Conservation (phyloP, 2,113 vertebrate genomes). For the Morone chrysops region DNA sequence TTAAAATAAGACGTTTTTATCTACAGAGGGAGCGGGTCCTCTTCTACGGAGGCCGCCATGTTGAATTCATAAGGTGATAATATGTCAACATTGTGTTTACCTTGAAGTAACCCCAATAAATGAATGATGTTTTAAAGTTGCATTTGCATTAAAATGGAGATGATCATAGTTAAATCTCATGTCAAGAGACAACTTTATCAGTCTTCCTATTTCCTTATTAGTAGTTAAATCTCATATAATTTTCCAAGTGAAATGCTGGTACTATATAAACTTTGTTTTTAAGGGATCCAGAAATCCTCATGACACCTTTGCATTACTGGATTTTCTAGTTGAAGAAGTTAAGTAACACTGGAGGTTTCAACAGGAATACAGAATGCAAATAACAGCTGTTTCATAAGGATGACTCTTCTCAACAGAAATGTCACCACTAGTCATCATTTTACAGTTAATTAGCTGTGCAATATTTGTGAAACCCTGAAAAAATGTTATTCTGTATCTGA, state of each 20-base stretch:
- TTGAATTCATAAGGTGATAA: neutral
- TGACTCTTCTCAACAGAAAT: constrained; percentile 47
- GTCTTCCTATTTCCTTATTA: neutral
- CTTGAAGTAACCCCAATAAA: neutral
- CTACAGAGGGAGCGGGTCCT: too few relatives aligned
- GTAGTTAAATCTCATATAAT: neutral
- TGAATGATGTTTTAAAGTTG: neutral
- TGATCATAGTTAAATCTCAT: neutral
- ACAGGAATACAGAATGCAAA: constrained; percentile 7
- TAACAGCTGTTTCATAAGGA: constrained; percentile 12
- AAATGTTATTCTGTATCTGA: constrained; percentile 31
- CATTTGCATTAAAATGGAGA: neutral
- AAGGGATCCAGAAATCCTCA: neutral
- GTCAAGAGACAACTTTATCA: neutral
- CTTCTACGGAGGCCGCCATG: too few relatives aligned
- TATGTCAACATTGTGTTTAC: neutral
- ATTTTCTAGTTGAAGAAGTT: neutral
- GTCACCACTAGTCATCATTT: constrained; percentile 55
- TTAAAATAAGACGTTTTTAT: too few relatives aligned
- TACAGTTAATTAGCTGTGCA: constrained; percentile 62
- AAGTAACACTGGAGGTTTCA: neutral
- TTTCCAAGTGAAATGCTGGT: neutral
- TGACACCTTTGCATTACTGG: constrained; percentile 3
- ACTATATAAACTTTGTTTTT: neutral
- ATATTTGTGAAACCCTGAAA: constrained; percentile 53